Conservation (phyloP, 1,140 invertebrate genomes). For the Batillaria attramentaria region DNA sequence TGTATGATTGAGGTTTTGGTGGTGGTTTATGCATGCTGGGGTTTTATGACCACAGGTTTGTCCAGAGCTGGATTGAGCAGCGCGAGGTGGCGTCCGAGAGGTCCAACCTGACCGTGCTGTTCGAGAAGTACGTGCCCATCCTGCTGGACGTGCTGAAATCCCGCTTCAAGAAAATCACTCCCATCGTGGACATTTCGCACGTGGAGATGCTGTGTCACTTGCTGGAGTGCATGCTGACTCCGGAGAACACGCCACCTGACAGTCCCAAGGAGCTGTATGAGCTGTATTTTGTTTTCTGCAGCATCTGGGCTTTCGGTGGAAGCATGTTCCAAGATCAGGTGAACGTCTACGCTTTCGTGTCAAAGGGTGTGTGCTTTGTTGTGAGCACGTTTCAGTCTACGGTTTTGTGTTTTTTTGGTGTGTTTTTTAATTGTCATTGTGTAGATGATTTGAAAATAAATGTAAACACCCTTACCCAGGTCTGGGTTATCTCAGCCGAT, state of each 20-base stretch:
- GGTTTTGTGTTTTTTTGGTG: too few relatives aligned
- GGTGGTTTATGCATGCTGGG: too few relatives aligned
- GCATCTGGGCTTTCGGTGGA: slow-evolving; percentile 96
- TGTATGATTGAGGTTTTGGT: too few relatives aligned
- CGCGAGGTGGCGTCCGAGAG: slow-evolving; percentile 78
- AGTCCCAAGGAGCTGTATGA: slow-evolving; percentile 96
- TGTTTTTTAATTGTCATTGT: too few relatives aligned
- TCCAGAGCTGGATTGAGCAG: slow-evolving; percentile 95
- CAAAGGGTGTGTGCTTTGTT: too few relatives aligned
- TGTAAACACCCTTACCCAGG: too few relatives aligned
- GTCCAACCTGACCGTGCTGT: slow-evolving; percentile 92
- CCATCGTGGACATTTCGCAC: slow-evolving; percentile 93
- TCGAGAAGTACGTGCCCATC: slow-evolving; percentile 95
- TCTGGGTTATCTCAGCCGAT: too few relatives aligned
- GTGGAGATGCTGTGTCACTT: slow-evolving; percentile 95
- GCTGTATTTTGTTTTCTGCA: slow-evolving; percentile 95
- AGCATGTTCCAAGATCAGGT: slow-evolving; percentile 95
- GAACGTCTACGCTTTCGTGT: slow-evolving; percentile 1
- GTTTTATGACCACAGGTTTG: too few relatives aligned
- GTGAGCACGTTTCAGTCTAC: too few relatives aligned
- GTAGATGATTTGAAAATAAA: too few relatives aligned
- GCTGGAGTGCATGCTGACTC: slow-evolving; percentile 86
- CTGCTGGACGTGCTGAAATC: slow-evolving; percentile 89
- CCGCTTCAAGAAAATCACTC: slow-evolving; percentile 96
- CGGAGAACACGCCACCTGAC: slow-evolving; percentile 86